Percentiles rank a stretch among this genome's conserved stretches.
Evolutionary conservation across 2,113 vertebrate species (phyloP).

Genomic region (Pantherophis guttatus): DNA sequence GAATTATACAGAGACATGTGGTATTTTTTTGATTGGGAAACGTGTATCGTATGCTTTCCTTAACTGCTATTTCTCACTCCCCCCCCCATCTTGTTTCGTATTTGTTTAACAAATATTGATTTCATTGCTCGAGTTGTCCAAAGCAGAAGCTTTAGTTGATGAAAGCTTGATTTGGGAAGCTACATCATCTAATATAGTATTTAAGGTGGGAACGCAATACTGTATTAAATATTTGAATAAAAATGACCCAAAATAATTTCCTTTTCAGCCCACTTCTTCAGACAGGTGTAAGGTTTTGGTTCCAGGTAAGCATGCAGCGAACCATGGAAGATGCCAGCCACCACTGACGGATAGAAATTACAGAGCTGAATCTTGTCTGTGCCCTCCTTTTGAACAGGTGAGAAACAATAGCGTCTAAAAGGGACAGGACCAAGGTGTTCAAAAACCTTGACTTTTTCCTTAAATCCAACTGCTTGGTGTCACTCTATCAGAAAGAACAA

Average conservation of each 20-base stretch:
- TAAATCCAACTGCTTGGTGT: not conserved
- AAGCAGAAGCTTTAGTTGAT: not conserved
- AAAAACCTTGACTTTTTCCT: not conserved
- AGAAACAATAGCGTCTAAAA: not conserved
- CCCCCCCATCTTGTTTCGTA: too few relatives aligned
- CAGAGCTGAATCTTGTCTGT: not conserved
- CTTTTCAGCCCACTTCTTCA: not conserved
- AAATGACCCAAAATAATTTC: not conserved
- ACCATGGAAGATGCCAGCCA: not conserved
- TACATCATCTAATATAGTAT: not conserved
- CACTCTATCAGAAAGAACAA: not conserved
- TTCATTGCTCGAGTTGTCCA: not conserved
- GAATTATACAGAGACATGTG: not conserved
- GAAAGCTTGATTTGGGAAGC: not conserved
- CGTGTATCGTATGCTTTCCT: not conserved
- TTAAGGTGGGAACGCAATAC: too few relatives aligned
- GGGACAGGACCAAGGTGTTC: not conserved
- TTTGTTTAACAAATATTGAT: not conserved
- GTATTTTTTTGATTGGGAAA: not conserved
- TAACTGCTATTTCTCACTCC: not conserved
- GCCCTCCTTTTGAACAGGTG: not conserved
- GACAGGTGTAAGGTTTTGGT: too few relatives aligned
- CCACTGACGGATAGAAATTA: not conserved
- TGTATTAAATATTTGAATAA: not conserved
- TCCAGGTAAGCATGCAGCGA: not conserved